These are phyloP conservation scores for Hyphantria cunea DNA, from an alignment of 1,140 invertebrate genomes.

Conservation along the genomic window DNA sequence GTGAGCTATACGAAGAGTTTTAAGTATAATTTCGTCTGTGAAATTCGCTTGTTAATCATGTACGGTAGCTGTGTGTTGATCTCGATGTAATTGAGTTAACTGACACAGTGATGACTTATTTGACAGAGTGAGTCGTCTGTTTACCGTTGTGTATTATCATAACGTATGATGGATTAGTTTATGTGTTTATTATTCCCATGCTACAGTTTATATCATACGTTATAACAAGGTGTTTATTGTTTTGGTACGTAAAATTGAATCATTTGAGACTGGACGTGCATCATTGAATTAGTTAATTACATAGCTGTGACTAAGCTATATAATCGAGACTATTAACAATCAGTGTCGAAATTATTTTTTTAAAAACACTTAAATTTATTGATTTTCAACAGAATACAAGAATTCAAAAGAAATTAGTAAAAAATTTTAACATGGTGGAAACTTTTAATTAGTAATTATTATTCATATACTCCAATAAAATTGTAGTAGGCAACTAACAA, in stretches of 20 bases:
- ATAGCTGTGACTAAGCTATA: conserved; percentile 10
- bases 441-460: too few species aligned
- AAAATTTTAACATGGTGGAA: too few species aligned
- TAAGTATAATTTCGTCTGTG: conserved; percentile 47
- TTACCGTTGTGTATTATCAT: conserved; percentile 53
- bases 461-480: too few species aligned
- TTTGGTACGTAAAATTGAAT: conserved; percentile 19
- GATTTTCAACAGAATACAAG: not conserved
- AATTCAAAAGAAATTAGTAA: too few species aligned
- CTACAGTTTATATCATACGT: conserved; percentile 14
- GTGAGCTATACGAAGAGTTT: conserved; percentile 40
- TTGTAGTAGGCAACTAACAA: too few species aligned
- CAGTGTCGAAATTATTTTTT: not conserved
- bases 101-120: conserved; percentile 78
- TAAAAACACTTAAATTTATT: not conserved
- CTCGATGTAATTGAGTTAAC: conserved; percentile 78
- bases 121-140: conserved; percentile 69
- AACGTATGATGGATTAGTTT: conserved; percentile 45
- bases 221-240: conserved; percentile 29
- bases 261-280: conserved; percentile 15
- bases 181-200: conserved; percentile 38
- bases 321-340: not conserved
- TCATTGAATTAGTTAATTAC: conserved; percentile 18
- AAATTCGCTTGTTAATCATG: conserved; percentile 59
- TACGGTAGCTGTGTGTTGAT: conserved; percentile 77